A percentile compares a stretch with the other conserved stretches of the same genome.
phyloP scores from a whole-genome alignment of 2,888 invertebrate genomes.

The Azorinus chamasolen region DNA sequence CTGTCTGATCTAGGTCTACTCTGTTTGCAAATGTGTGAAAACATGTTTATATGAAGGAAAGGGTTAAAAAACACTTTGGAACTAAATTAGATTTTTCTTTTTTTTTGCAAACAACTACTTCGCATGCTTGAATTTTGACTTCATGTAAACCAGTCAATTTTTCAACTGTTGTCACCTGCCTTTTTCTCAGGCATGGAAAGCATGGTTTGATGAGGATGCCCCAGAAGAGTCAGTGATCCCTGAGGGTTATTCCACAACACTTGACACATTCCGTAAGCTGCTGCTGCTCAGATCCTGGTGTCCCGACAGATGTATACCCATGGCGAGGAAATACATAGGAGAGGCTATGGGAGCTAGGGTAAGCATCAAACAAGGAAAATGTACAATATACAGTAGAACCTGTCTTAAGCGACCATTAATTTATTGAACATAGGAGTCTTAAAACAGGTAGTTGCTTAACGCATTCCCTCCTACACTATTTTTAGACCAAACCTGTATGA shows the following conservation, averaged over 20 bases:
- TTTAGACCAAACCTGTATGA: no score
- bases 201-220: constrained; percentile 86
- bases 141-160: no score
- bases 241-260: constrained; percentile 85
- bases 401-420: no score
- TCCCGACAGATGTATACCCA: constrained; percentile 86
- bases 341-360: constrained; percentile 85
- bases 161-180: no score
- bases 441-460: background rate
- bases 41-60: no score
- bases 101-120: no score
- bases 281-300: constrained; percentile 86
- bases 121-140: no score
- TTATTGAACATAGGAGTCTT: background rate
- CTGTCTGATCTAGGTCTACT: no score
- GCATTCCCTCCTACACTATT: no score
- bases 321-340: constrained; percentile 86
- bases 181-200: constrained; percentile 84
- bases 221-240: constrained; percentile 86
- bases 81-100: no score
- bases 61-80: no score
- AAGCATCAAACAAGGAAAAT: constrained; percentile 23
- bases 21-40: no score
- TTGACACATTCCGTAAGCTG: constrained; percentile 85
- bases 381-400: background rate